Percentiles rank a stretch among this genome's conserved stretches.
These are phyloP conservation scores for Chaetodon trifascialis DNA, from an alignment of 2,113 vertebrate species.

Conservation along the genomic window DNA sequence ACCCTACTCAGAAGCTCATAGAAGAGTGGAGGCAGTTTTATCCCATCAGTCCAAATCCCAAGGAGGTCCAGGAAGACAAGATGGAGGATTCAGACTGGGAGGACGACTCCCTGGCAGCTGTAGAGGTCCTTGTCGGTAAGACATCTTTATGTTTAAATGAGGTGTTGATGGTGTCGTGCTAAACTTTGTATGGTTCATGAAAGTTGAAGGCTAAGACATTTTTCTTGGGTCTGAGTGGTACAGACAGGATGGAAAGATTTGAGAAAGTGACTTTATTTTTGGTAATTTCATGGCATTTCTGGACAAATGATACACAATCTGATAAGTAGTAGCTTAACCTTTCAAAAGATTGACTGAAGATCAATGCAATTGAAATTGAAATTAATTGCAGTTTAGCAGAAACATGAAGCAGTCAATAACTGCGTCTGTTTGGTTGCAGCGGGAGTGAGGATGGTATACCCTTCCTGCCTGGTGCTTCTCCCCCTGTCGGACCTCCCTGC, in stretches of 20 bases:
- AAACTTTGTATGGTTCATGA: neutral
- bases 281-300: neutral
- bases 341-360: neutral
- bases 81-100: slow-evolving; percentile 97
- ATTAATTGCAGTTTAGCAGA: neutral
- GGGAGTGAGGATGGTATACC: slow-evolving; percentile 98
- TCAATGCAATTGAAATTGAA: neutral
- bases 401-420: slow-evolving; percentile 63
- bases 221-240: neutral
- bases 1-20: slow-evolving; percentile 96
- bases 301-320: neutral
- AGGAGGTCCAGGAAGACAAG: slow-evolving; percentile 93
- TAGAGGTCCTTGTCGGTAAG: slow-evolving; percentile 98
- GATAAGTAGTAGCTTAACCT: neutral
- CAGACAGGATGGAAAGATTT: neutral
- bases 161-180: neutral
- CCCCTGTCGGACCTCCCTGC: slow-evolving; percentile 95
- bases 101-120: slow-evolving; percentile 97
- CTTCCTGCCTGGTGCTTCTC: slow-evolving; percentile 95
- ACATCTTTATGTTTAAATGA: neutral
- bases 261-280: neutral
- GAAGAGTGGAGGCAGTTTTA: slow-evolving; percentile 99
- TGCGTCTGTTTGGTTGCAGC: slow-evolving; percentile 83
- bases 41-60: slow-evolving; percentile 93
- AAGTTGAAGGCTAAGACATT: neutral